Evolutionary conservation across 2,113 vertebrate species (phyloP).

Genomic region (Clarias gariepinus): DNA sequence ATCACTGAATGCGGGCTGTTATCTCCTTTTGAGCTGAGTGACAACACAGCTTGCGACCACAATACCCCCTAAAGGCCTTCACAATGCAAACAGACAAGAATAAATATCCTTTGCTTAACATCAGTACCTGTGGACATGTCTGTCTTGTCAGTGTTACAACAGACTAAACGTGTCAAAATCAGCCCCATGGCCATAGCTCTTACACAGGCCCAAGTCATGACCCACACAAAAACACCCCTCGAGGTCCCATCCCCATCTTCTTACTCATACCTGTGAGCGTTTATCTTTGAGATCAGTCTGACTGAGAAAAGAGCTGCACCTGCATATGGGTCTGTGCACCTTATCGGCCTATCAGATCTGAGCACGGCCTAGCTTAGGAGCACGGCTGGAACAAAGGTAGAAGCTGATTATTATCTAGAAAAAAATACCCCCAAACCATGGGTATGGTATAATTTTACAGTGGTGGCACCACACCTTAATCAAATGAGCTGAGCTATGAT

Average conservation of each 20-base stretch:
- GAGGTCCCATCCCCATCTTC: not conserved
- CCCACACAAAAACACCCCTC: not conserved
- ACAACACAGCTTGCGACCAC: conserved; percentile 31
- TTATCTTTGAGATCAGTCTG: conserved; percentile 50
- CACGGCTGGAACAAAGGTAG: conserved; percentile 16
- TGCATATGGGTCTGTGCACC: conserved; percentile 52
- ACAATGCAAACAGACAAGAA: conserved; percentile 22
- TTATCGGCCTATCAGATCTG: conserved; percentile 54
- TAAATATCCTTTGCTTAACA: conserved; percentile 4
- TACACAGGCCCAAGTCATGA: not conserved
- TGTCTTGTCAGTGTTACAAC: not conserved
- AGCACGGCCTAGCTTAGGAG: conserved; percentile 27
- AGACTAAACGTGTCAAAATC: not conserved
- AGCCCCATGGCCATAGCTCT: not conserved
- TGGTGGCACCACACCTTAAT: not conserved
- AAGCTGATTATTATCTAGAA: not conserved
- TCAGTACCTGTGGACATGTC: not conserved
- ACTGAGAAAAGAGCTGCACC: conserved; percentile 47
- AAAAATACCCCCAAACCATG: conserved; percentile 3
- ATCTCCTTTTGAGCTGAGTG: conserved; percentile 60
- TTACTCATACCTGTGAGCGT: conserved; percentile 43
- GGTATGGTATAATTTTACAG: not conserved
- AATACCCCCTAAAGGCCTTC: conserved; percentile 30
- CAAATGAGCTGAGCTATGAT: not conserved
- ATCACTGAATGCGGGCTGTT: conserved; percentile 66